Evolutionary conservation across 1,140 invertebrate genomes (phyloP), one percentile per base, ranked within the genome.

Genomic region (Drosophila teissieri): DNA sequence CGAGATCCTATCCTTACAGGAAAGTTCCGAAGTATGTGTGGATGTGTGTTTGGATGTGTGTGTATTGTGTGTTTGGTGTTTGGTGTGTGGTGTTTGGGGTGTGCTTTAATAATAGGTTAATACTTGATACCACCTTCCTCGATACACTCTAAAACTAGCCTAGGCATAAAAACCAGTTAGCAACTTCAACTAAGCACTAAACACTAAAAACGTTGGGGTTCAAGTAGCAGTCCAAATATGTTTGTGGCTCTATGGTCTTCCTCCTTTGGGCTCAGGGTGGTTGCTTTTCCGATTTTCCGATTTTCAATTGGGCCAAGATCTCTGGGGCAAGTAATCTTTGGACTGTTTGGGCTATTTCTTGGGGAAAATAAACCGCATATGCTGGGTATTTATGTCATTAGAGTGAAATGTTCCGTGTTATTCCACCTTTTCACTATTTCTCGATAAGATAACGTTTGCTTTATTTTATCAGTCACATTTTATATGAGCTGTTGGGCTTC

Each of bases 201-300:
- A 62, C 78, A 83, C 62, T 65, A 74, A 73, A 84, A 78, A 91
- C 83, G 88, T 91, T 91, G 90, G 90, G 82, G 77, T 82, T 90
- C 86, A 88, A 91, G 90, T 91, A 91, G 86, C 90, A 91, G 90
- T 91, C 90, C 90, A 90, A 91, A 84, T 74, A 51, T 67, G 34
- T 84, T 55, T 76, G 44, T 60, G 19, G 15, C 12, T 60, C 37
- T 52, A 48, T 40, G 63, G n/a, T 27, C 8, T 67, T 19, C 27
- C n/a, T 46, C 19, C 1, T 24, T 22, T 45, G 42, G 19, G 4
- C 3, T 5, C 6, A 15, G 60, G 45, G 45, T 51, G 63, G 34
- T 12, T 48, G 4, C 0, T 24, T 24, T 24, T 3, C 4, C 4
- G n/a, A n/a, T 24, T 24, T 24, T 24, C 4, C 4, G 3, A 4